Conservation (phyloP, 1,140 invertebrate species). For the Conus ventricosus region DNA sequence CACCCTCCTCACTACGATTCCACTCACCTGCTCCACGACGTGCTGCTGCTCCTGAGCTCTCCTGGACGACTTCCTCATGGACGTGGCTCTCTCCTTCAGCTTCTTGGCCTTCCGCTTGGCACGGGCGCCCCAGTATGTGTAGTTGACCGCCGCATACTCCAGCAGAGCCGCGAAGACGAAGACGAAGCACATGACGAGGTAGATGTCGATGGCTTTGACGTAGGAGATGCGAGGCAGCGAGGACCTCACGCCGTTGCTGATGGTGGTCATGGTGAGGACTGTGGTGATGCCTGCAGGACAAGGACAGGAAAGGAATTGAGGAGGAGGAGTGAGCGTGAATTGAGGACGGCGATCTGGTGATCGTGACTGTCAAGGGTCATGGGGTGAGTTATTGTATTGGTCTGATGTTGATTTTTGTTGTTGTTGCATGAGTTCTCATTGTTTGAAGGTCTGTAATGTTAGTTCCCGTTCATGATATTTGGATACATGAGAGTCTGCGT, state of each 20-base stretch:
- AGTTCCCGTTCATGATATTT: too few species aligned
- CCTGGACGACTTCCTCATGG: constrained; percentile 16
- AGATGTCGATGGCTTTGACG: constrained; percentile 99
- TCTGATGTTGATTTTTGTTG: too few species aligned
- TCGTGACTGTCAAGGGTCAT: too few species aligned
- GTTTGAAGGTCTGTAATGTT: too few species aligned
- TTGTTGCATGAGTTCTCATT: too few species aligned
- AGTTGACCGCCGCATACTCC: constrained; percentile 98
- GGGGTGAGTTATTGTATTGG: too few species aligned
- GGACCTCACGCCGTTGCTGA: constrained; percentile 96
- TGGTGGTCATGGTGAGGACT: constrained; percentile 98
- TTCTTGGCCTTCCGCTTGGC: constrained; percentile 85
- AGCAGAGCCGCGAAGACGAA: constrained; percentile 98
- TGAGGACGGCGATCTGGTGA: too few species aligned
- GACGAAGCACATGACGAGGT: constrained; percentile 97
- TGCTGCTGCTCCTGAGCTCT: constrained; percentile 7
- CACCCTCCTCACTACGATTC: background rate
- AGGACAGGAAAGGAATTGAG: background rate
- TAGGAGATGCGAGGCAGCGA: constrained; percentile 96
- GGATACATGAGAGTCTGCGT: too few species aligned
- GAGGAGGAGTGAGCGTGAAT: too few species aligned
- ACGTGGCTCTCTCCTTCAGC: constrained; percentile 39
- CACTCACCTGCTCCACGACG: background rate
- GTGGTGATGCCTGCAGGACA: constrained; percentile 92
- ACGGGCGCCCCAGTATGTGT: constrained; percentile 98